These are phyloP conservation scores for Melanotaenia trifasciata DNA, from an alignment of 2,797 vertebrate species.

Conservation along the genomic window DNA sequence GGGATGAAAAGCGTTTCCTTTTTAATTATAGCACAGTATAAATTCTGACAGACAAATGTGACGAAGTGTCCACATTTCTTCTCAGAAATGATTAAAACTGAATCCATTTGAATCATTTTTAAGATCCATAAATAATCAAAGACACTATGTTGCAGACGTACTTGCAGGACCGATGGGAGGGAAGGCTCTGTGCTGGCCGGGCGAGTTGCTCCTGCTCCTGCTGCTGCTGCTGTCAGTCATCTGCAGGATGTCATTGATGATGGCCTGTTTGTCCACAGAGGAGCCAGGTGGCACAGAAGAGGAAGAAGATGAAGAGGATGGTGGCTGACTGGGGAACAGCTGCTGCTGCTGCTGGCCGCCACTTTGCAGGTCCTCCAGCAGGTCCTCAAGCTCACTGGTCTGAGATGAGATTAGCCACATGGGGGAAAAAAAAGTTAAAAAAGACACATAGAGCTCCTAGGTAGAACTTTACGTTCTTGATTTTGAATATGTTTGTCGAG, in stretches of 20 bases:
- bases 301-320: slow-evolving; percentile 75
- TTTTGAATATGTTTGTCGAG: background rate
- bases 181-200: slow-evolving; percentile 83
- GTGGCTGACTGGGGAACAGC: slow-evolving; percentile 48
- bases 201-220: slow-evolving; percentile 20
- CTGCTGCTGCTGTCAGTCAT: slow-evolving; percentile 84
- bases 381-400: slow-evolving; percentile 93
- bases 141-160: slow-evolving; percentile 10
- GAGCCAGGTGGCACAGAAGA: slow-evolving; percentile 51
- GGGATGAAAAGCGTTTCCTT: slow-evolving; percentile 12
- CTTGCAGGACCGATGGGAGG: slow-evolving; percentile 79
- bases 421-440: background rate
- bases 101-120: background rate
- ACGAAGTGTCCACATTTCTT: background rate
- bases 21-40: background rate
- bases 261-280: slow-evolving; percentile 94
- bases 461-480: background rate
- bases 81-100: background rate
- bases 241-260: slow-evolving; percentile 97
- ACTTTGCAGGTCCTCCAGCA: slow-evolving; percentile 94
- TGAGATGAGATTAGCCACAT: slow-evolving; percentile 78
- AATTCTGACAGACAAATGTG: background rate
- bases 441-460: background rate
- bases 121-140: background rate
- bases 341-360: slow-evolving; percentile 78